Evolutionary conservation across 2,113 vertebrate genomes (phyloP).

Genomic region (Paralichthys olivaceus): DNA sequence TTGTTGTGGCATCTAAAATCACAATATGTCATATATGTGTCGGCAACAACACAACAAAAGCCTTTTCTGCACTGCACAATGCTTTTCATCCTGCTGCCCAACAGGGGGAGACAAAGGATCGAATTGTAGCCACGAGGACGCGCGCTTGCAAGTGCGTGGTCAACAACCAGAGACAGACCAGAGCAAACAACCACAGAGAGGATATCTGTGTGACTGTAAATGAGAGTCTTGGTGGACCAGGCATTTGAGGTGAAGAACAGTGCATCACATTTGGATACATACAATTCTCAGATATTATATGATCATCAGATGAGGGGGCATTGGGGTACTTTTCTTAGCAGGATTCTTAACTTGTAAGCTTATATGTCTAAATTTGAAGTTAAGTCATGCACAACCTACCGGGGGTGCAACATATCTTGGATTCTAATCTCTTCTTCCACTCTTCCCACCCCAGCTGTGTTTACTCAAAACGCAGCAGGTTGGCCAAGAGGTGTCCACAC

Average conservation of each 20-base stretch:
- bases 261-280: no score
- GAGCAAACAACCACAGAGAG: constrained; percentile 57
- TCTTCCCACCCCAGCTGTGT: constrained; percentile 38
- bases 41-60: not conserved
- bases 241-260: no score
- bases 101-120: constrained; percentile 65
- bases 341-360: not conserved
- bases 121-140: constrained; percentile 26
- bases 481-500: constrained; percentile 73
- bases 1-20: not conserved
- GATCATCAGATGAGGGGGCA: not conserved
- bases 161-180: constrained; percentile 50
- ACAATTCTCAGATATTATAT: not conserved
- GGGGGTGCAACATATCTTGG: no score
- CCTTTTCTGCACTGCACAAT: not conserved
- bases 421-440: not conserved
- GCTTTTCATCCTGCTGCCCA: constrained; percentile 11
- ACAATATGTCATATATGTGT: not conserved
- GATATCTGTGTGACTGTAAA: not conserved
- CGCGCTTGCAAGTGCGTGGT: constrained; percentile 26
- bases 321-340: not conserved
- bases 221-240: no score
- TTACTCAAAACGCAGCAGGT: constrained; percentile 31
- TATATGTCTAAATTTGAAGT: not conserved
- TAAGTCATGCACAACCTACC: not conserved